A percentile compares a stretch with the other conserved stretches of the same genome.
phyloP scores from a whole-genome alignment of 1,140 invertebrate genomes.

The Pogonus chalceus region DNA sequence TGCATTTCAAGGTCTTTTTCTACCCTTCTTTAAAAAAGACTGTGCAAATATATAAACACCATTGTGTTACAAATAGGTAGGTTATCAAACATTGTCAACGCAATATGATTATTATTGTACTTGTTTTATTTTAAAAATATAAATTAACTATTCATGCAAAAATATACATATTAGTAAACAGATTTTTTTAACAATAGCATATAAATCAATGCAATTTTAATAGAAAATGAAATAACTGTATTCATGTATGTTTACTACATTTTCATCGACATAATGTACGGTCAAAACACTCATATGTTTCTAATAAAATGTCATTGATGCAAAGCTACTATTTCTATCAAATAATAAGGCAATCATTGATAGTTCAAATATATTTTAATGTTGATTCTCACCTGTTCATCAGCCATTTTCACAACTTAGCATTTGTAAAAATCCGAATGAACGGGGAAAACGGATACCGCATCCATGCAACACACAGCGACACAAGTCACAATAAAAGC shows the following conservation, averaged over 20 bases:
- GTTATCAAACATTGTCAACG: constrained; percentile 1
- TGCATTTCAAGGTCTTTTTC: no score
- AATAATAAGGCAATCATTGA: constrained; percentile 12
- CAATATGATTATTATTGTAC: constrained; percentile 8
- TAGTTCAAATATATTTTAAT: not conserved
- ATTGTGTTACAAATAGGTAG: constrained; percentile 1
- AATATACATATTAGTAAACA: no score
- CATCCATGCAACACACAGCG: constrained; percentile 3
- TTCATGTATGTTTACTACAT: constrained; percentile 5
- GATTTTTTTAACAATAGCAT: no score
- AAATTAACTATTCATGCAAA: no score
- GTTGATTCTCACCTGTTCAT: constrained; percentile 43
- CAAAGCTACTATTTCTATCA: constrained; percentile 27
- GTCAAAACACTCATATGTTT: constrained; percentile 8
- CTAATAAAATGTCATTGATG: not conserved
- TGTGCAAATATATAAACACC: no score
- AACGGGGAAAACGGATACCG: not conserved
- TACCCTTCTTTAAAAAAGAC: no score
- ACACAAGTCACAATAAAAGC: constrained; percentile 6
- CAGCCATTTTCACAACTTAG: constrained; percentile 46
- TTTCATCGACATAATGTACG: constrained; percentile 13
- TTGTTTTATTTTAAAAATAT: no score
- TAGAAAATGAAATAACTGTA: constrained; percentile 14
- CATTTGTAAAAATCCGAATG: constrained; percentile 35
- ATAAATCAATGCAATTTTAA: not conserved